Evolutionary conservation across 2,888 invertebrate genomes (phyloP).

Genomic region (Conops quadrifasciatus): DNA sequence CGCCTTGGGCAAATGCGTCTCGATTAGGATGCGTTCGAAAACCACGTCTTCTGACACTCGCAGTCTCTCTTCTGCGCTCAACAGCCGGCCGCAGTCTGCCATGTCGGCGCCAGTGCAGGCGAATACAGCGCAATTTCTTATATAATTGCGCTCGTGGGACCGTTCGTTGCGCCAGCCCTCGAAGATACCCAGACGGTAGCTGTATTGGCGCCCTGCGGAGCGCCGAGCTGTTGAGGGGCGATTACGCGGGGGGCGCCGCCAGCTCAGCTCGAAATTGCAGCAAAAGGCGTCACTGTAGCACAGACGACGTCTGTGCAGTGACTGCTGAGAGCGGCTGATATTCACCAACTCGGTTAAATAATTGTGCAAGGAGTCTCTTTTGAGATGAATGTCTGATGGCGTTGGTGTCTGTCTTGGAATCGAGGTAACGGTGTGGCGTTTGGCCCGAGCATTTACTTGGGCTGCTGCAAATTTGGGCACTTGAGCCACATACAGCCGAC

Average conservation of each 20-base stretch:
- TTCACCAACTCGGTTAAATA: constrained; percentile 45
- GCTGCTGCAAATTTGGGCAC: constrained; percentile 51
- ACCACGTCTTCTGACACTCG: constrained; percentile 38
- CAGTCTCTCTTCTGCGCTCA: constrained; percentile 23
- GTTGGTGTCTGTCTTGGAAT: not conserved
- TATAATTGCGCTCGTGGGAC: constrained; percentile 60
- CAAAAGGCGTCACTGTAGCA: constrained; percentile 49
- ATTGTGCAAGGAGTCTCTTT: constrained; percentile 50
- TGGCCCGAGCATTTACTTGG: constrained; percentile 19
- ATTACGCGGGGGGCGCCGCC: constrained; percentile 31
- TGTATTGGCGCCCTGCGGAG: constrained; percentile 49
- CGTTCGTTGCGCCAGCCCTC: constrained; percentile 65
- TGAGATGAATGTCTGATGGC: constrained; percentile 45
- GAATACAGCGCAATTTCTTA: constrained; percentile 66
- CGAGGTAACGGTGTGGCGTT: constrained; percentile 13
- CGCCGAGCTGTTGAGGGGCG: not conserved
- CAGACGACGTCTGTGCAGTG: constrained; percentile 24
- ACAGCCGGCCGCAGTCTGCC: constrained; percentile 51
- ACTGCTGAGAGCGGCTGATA: constrained; percentile 13
- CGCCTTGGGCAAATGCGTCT: constrained; percentile 48
- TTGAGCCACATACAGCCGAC: constrained; percentile 51
- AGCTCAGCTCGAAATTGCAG: constrained; percentile 53
- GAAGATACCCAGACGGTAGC: constrained; percentile 65
- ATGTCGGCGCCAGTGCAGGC: constrained; percentile 59
- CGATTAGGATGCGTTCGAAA: constrained; percentile 50